Evolutionary conservation across 1,140 invertebrate species (phyloP), one percentile per base, ranked within the genome.

Genomic region (Ectropis grisescens): DNA sequence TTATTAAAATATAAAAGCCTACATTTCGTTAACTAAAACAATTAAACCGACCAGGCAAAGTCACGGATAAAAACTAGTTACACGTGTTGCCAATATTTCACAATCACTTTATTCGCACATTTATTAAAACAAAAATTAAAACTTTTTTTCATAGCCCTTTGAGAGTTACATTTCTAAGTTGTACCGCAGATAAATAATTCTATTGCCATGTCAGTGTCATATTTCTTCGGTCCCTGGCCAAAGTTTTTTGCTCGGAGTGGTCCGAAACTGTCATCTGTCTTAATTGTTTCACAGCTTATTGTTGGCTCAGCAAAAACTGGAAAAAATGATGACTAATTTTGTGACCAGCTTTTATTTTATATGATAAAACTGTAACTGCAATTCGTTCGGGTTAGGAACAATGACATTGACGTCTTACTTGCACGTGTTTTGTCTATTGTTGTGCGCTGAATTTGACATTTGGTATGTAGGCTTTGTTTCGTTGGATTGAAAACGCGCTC

Each of bases 261-360:
- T 11, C 33, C 16, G 38, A 41, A 34, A 49, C 45, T 54, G 54
- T 67, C 62, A 55, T 67, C 49, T 50, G 56, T 60, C 58, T 67
- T 54, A 56, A 62, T 71, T 60, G 50, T 58, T 51, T 68, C 55
- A 60, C 58, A 66, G 48, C 45, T 62, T 59, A 43, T 51, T 47
- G 32, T 49, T 43, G 28, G n/a, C n/a, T n/a, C n/a, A n/a, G 14
- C 14, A 32, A 8, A 14, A 39, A 40, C 24, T 2, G 2, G 10
- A 26, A n/a, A 26, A 10, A 19, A 26, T 26, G 10, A 10, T 6
- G 10, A 26, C 10, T 6, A 26, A 26, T 26, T 26, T 2, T 26
- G 4, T 26, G 4, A 6, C 2, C 10, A n/a, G 4, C 6, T 22
- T 22, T 22, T 26, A 26, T n/a, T 26, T 26, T 10, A 22, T 4